Evolutionary conservation across 2,797 vertebrate genomes (phyloP), one percentile per base, ranked within the genome.

Genomic region (Danio aesculapii): DNA sequence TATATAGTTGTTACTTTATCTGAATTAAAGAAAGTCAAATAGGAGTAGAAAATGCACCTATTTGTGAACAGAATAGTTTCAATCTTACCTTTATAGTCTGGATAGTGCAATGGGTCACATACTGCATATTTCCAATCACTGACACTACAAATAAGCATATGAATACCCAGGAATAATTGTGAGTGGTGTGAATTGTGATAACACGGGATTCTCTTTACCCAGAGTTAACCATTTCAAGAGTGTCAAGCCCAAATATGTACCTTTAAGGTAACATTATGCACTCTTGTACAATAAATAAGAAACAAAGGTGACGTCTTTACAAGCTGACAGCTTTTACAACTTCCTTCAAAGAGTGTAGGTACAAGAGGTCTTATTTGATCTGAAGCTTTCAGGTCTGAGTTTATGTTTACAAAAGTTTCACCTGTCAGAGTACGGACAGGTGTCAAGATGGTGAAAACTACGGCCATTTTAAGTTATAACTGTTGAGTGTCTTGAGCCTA

Each of bases 391-490:
- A 78, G 80, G 61, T 76, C 75, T 81, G 86, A 84, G 81, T 75
- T 80, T 78, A 74, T 88, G 88, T 89, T 88, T 89, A 88, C 87
- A 84, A 80, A 30, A 69, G 78, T 71, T 77, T 83, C 55, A 68
- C 82, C 68, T 82, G 78, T 74, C 79, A 62, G 68, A 41, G 49
- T 11, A 47, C 12, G 12, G 68, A 72, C 58, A 72, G 59, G 69
- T 68, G 50, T 41, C 5, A 10, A 13, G 50, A 67, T 47, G 19
- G 63, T 73, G 58, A 47, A 74, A 43, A 47, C 66, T 70, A n/a
- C 11, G 50, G 63, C 57, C 57, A 69, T 75, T 77, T 19, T 50
- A 21, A 73, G 62, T 62, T 62, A 13, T 30, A 55, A 46, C 50
- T 79, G 49, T 47, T 44, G 77, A 57, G 49, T 66, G 69, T 73